Base-by-base conservation (phyloP, 2,113 vertebrate genomes). In the Bombycilla garrulus region DNA sequence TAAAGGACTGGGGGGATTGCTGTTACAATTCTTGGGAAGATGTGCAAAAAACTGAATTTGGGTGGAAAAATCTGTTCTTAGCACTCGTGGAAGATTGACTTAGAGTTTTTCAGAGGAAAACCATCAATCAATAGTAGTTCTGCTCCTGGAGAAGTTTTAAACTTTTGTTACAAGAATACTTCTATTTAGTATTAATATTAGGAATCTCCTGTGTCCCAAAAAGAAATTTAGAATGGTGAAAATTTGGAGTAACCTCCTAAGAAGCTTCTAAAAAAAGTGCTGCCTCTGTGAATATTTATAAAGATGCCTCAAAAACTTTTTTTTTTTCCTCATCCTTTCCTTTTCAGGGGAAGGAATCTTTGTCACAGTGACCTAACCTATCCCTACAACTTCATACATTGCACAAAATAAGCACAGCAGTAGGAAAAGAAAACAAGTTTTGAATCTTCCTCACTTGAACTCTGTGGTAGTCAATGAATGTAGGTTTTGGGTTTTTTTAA, bases 141-240 rank as follows among this genome's bases (percentile, higher is more conserved):
- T 81, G 12, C 18, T 70, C 33, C 16, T 5, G 6, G 2, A 60
- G 31, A 82, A 36, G n/a, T 25, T 72, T 62, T 79, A 24, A 56
- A 51, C 44, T 76, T 60, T 5, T 26, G 8, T 23, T 64, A 2
- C 4, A 48, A n/a, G 23, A 82, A 20, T 40, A 12, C 2, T 81
- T 81, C 5, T 44, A 29, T 57, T 64, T n/a, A 67, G 11, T 66
- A 21, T 10, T 51, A 57, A 51, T 82, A 12, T 6, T 16, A 10
- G 15, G n/a, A 38, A 4, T 81, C 65, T 74, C 8, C 26, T 3
- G 1, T 35, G 6, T 26, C 9, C 15, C 1, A 2, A 16, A 53
- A 35, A 36, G 40, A 81, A 56, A 25, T 83, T 86, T 21, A 25
- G n/a, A 70, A 31, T 90, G 40, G n/a, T 54, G 16, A 78, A 56